Percentiles rank a stretch among this genome's conserved stretches.
phyloP scores from a whole-genome alignment of 2,113 vertebrate genomes.

The Tenrec ecaudatus region DNA sequence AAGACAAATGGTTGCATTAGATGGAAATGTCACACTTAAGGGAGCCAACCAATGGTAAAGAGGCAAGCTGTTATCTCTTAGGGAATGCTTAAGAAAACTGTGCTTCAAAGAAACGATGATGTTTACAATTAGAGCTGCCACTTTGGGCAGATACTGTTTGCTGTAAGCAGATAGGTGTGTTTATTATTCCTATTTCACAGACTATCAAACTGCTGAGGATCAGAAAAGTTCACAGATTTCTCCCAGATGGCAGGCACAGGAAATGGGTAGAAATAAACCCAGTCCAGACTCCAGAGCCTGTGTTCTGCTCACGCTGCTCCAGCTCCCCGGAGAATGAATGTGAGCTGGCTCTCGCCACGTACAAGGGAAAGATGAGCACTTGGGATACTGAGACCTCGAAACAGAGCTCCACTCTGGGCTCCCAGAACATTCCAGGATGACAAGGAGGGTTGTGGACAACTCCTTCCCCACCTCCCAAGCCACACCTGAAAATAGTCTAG shows the following conservation, averaged over 20 bases:
- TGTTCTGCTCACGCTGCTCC: not conserved
- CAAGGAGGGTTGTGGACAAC: not conserved
- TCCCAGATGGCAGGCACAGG: conserved; percentile 1
- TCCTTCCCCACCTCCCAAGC: fast-evolving
- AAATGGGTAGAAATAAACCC: not conserved
- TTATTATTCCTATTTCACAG: not conserved
- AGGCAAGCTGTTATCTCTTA: conserved; percentile 34
- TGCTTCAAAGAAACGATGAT: not conserved
- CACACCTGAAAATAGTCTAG: not conserved
- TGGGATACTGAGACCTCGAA: not conserved
- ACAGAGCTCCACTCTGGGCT: not conserved
- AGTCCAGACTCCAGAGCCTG: not conserved
- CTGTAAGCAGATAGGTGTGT: not conserved
- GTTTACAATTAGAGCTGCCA: not conserved
- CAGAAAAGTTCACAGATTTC: not conserved
- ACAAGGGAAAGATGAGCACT: not conserved
- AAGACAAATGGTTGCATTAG: conserved; percentile 47
- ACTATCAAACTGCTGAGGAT: not conserved
- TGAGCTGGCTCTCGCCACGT: not conserved
- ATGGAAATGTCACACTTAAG: conserved; percentile 46
- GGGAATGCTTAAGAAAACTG: not conserved
- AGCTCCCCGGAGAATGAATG: not conserved
- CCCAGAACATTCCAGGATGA: not conserved
- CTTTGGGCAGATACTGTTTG: not conserved
- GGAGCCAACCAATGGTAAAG: conserved; percentile 38